Evolutionary conservation across 2,113 vertebrate genomes (phyloP).

Genomic region (Carassius carassius): DNA sequence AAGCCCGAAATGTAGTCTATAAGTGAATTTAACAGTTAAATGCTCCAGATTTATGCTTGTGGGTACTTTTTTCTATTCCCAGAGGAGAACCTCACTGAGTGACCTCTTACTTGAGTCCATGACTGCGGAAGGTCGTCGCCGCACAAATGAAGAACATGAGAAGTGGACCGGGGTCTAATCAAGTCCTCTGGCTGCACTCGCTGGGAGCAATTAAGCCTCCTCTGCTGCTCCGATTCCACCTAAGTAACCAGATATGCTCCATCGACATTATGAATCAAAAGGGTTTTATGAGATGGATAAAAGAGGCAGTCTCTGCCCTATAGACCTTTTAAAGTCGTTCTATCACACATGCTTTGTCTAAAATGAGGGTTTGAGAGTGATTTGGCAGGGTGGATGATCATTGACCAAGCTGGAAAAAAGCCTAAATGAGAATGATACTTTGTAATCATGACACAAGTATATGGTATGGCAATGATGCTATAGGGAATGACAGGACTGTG

Average conservation of each 20-base stretch:
- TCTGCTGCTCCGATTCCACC: slow-evolving; percentile 66
- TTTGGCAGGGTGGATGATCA: slow-evolving; percentile 25
- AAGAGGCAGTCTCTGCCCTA: slow-evolving; percentile 65
- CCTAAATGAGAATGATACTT: neutral
- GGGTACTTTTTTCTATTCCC: slow-evolving; percentile 39
- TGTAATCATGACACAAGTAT: slow-evolving; percentile 49
- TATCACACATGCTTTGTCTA: slow-evolving; percentile 57
- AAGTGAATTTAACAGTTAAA: slow-evolving; percentile 25
- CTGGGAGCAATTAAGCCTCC: slow-evolving; percentile 76
- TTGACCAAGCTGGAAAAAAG: slow-evolving; percentile 59
- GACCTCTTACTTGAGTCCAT: slow-evolving; percentile 71
- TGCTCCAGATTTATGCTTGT: slow-evolving; percentile 61
- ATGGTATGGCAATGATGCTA: slow-evolving; percentile 45
- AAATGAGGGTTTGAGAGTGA: slow-evolving; percentile 48
- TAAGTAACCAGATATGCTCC: slow-evolving; percentile 77
- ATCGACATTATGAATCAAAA: slow-evolving; percentile 77
- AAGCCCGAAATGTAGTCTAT: neutral
- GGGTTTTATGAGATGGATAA: slow-evolving; percentile 74
- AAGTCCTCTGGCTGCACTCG: slow-evolving; percentile 76
- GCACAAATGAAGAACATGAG: slow-evolving; percentile 81
- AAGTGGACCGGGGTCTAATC: slow-evolving; percentile 78
- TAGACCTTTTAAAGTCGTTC: slow-evolving; percentile 47
- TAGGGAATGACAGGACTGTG: slow-evolving; percentile 52
- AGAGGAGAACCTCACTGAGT: slow-evolving; percentile 48
- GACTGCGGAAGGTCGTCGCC: slow-evolving; percentile 74